Evolutionary conservation across 2,797 vertebrate genomes (phyloP).

Genomic region (Macropodus opercularis): DNA sequence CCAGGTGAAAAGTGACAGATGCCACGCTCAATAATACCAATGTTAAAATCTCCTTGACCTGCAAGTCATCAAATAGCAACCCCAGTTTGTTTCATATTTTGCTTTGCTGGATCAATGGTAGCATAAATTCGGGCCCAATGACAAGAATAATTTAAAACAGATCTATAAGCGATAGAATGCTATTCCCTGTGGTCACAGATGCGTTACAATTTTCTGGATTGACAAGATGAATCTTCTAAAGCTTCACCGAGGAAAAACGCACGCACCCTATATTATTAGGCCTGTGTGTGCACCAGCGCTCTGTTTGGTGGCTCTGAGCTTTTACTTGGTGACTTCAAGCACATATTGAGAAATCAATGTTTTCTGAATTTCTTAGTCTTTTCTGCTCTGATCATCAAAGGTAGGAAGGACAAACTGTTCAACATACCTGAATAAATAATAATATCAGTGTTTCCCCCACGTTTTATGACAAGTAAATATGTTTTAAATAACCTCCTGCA

Average conservation of each 20-base stretch:
- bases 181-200: slow-evolving; percentile 79
- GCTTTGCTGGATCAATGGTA: slow-evolving; percentile 96
- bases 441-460: slow-evolving; percentile 61
- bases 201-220: slow-evolving; percentile 84
- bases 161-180: slow-evolving; percentile 91
- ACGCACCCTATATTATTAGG: slow-evolving; percentile 76
- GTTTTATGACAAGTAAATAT: slow-evolving; percentile 57
- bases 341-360: slow-evolving; percentile 96
- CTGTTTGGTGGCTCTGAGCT: slow-evolving; percentile 69
- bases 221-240: slow-evolving; percentile 84
- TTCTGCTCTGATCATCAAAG: slow-evolving; percentile 95
- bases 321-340: slow-evolving; percentile 95
- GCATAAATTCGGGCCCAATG: slow-evolving; percentile 99
- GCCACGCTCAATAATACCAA: slow-evolving; percentile 98
- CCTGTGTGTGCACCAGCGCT: slow-evolving; percentile 80
- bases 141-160: slow-evolving; percentile 99
- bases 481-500: slow-evolving; percentile 56
- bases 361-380: slow-evolving; percentile 93
- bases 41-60: slow-evolving; percentile 99
- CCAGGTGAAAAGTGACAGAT: slow-evolving; percentile 89
- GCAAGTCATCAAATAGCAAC: slow-evolving; percentile 94
- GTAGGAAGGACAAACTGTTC: slow-evolving; percentile 89
- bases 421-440: slow-evolving; percentile 84
- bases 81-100: slow-evolving; percentile 99
- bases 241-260: slow-evolving; percentile 71